phyloP scores from a whole-genome alignment of 2,797 vertebrate genomes.

The Hypotaenidia philippensis region DNA sequence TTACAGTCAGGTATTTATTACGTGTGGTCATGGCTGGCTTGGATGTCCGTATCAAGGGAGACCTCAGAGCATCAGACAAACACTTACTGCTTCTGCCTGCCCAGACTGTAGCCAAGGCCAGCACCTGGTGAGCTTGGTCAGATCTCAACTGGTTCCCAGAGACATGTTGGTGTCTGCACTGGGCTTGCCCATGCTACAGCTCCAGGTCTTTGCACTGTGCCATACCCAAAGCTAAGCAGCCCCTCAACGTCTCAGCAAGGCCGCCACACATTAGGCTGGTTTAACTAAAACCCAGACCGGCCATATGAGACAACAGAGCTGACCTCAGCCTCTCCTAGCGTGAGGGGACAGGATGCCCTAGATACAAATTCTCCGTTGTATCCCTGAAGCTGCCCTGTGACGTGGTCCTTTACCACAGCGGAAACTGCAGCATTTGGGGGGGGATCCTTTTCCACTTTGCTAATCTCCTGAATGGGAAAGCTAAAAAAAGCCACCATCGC shows the following conservation, averaged over 20 bases:
- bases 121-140: neutral
- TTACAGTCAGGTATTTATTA: neutral
- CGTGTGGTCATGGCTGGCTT: neutral
- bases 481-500: neutral
- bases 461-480: neutral
- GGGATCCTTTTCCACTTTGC: neutral
- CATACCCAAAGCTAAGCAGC: neutral
- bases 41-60: neutral
- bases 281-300: neutral
- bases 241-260: neutral
- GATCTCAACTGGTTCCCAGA: neutral
- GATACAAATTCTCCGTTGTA: neutral
- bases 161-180: neutral
- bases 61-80: neutral
- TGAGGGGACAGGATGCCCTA: neutral
- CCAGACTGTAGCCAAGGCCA: neutral
- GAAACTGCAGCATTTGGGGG: neutral
- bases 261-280: neutral
- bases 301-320: fast-evolving
- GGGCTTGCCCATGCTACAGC: neutral
- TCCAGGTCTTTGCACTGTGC: neutral
- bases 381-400: neutral
- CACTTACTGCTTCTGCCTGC: neutral
- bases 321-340: neutral
- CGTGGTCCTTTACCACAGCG: neutral